Percentiles rank a stretch among this genome's conserved stretches.
Evolutionary conservation across 2,888 invertebrate species (phyloP).

Genomic region (Agonopterix heracliana): DNA sequence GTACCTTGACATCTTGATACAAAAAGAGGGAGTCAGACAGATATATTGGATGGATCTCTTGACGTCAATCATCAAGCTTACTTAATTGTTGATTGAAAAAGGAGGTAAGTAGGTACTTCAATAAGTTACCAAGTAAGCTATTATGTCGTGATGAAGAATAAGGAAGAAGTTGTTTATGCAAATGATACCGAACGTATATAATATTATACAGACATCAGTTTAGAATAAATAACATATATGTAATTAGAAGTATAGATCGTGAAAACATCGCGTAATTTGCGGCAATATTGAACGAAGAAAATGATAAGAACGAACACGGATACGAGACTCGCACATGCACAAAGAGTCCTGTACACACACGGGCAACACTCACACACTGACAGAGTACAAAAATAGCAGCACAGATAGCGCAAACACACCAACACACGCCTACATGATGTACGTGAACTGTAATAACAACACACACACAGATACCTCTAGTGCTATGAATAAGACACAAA

Average conservation of each 20-base stretch:
- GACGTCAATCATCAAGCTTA: too few relatives aligned
- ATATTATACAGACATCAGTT: too few relatives aligned
- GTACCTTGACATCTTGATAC: too few relatives aligned
- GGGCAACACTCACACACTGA: conserved; percentile 24
- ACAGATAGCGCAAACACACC: conserved; percentile 72
- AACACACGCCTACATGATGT: conserved; percentile 70
- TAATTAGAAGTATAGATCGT: neutral
- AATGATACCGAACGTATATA: too few relatives aligned
- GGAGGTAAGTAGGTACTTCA: too few relatives aligned
- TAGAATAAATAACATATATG: too few relatives aligned
- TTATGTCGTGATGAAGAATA: too few relatives aligned
- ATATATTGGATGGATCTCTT: too few relatives aligned
- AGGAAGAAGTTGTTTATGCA: too few relatives aligned
- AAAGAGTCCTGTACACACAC: conserved; percentile 7
- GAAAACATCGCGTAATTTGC: conserved; percentile 35
- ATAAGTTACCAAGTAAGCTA: too few relatives aligned
- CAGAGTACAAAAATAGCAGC: conserved; percentile 57
- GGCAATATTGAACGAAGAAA: conserved; percentile 49
- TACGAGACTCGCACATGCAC: conserved; percentile 46
- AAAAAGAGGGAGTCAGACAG: too few relatives aligned
- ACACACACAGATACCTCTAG: conserved; percentile 49
- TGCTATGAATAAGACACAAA: conserved; percentile 63
- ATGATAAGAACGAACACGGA: conserved; percentile 68
- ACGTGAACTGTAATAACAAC: conserved; percentile 72
- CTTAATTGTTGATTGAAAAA: too few relatives aligned